Evolutionary conservation across 1,140 invertebrate genomes (phyloP), one percentile per base, ranked within the genome.

Genomic region (Drosophila pectinifera): DNA sequence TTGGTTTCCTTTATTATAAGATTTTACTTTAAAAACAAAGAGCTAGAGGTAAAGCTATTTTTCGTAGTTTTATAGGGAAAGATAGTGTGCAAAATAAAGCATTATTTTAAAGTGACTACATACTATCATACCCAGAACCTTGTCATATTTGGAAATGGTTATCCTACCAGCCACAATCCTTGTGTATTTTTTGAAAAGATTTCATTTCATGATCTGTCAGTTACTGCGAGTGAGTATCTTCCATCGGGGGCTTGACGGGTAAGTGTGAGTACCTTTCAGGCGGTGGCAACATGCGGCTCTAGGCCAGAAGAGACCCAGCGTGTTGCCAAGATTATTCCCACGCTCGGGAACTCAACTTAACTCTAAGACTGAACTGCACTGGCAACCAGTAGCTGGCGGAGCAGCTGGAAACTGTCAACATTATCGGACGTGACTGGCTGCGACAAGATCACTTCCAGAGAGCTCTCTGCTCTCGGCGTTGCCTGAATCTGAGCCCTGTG

Each of bases 391-490:
- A 86, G 82, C 82, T 86, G 57, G 34, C 54, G 41, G 67, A 68
- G 68, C 83, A 62, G 84, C 76, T 62, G 69, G 56, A 78, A 86
- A 81, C 82, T 86, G 82, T 86, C 82, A 86, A 65, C 53, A 73
- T 77, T 80, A 89, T 88, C 84, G 82, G 84, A 84, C 80, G 80
- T 73, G 80, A 88, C 79, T 83, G 61, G 68, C 49, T 45, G 28
- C 65, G 84, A 88, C 83, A 88, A 88, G 83, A 88, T 88, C 83
- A 88, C 75, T 89, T 79, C 84, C 79, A 89, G 48, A 72, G 57
- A 39, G 31, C 14, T 56, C 28, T 36, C 38, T 26, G n/a, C n/a
- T n/a, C n/a, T n/a, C n/a, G n/a, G n/a, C n/a, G n/a, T n/a, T n/a
- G n/a, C n/a, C n/a, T 5, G 31, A 36, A 8, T 20, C 39, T 39